A percentile compares a stretch with the other conserved stretches of the same genome.
Conservation (phyloP, 2,888 invertebrate genomes). For the Rhyacophila evoluta region DNA sequence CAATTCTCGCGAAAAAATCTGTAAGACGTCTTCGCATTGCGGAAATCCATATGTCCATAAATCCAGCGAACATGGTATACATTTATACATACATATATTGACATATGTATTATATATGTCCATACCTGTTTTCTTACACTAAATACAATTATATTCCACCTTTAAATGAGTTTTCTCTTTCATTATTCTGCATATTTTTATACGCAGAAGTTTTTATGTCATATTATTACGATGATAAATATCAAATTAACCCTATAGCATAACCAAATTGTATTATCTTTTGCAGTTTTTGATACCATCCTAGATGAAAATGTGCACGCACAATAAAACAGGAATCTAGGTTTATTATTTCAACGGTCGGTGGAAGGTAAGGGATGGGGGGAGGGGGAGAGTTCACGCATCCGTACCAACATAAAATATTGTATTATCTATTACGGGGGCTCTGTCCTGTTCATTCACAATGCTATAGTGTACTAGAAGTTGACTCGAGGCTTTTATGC, state of each 20-base stretch:
- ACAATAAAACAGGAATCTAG: not conserved
- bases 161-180: not conserved
- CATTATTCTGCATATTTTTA: not conserved
- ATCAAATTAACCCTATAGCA: too few relatives aligned
- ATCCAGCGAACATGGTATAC: too few relatives aligned
- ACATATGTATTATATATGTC: too few relatives aligned
- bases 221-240: not conserved
- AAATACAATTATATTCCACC: not conserved
- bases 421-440: not conserved
- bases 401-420: not conserved
- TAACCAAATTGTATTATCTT: too few relatives aligned
- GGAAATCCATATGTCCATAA: too few relatives aligned
- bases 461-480: not conserved
- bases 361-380: too few relatives aligned
- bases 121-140: too few relatives aligned
- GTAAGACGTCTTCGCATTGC: too few relatives aligned
- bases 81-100: too few relatives aligned
- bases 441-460: not conserved
- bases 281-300: not conserved
- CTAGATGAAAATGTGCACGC: not conserved
- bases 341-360: not conserved
- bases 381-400: not conserved
- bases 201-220: not conserved
- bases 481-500: too few relatives aligned
- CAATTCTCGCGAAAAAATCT: too few relatives aligned